Evolutionary conservation across 2,113 vertebrate species (phyloP), one percentile per base, ranked within the genome.

Genomic region (Corythoichthys haematopterus): DNA sequence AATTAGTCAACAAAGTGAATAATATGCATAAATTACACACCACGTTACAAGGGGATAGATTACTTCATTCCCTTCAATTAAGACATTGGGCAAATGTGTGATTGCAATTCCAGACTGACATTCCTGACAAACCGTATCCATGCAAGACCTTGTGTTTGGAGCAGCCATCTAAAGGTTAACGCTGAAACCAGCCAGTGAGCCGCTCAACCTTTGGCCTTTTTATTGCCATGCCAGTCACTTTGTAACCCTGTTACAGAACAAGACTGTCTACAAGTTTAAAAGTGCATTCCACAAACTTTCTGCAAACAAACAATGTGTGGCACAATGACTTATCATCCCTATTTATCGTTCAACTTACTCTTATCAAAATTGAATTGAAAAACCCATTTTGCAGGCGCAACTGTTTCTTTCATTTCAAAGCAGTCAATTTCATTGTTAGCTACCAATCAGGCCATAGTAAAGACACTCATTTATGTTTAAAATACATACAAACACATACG

Each of bases 1-100:
- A 89, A 91, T 92, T 91, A 91, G 85, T 83, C 84, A 89, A 91
- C 88, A 92, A 91, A 91, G 90, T 89, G 84, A 88, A 72, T 91
- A 89, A 91, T 92, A 91, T 91, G 85, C 92, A 93, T 93, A 91
- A 88, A 93, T 93, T 92, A 92, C 90, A 92, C 89, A 93, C 82
- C 78, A 69, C 78, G 87, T 92, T 92, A 92, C 7, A 52, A 81
- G 79, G 74, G 74, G 80, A 84, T 87, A 87, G 86, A 88, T 89
- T 89, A 84, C 88, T 90, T 87, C 88, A 90, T 91, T 84, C 74
- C 87, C 88, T 91, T 92, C 88, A 90, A 92, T 93, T 93, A 91
- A 86, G 84, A 87, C 79, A 70, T 79, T 90, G 86, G 85, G 88
- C 89, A 87, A 71, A 85, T 82, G 72, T 51, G 66, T 91, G 91